phyloP scores from a whole-genome alignment of 2,113 vertebrate genomes.

The Xenopus tropicalis region DNA sequence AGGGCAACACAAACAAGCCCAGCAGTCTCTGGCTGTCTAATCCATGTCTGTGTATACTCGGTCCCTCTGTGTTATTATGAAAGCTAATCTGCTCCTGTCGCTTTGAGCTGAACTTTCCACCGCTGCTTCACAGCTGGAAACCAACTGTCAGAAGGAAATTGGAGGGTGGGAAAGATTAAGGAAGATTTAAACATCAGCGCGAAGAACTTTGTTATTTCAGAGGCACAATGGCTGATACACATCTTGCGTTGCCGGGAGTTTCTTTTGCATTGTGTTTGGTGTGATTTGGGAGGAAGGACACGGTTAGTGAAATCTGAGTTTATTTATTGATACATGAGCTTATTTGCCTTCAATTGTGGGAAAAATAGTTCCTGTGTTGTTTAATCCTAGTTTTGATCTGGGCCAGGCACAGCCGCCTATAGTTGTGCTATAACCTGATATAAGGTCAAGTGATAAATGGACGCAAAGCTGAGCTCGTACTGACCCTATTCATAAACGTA shows the following conservation, averaged over 20 bases:
- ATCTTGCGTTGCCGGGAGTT: conserved; percentile 40
- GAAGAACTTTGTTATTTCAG: conserved; percentile 58
- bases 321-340: too few relatives aligned
- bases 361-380: too few relatives aligned
- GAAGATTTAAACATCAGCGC: conserved; percentile 58
- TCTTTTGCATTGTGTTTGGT: conserved; percentile 4
- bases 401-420: too few relatives aligned
- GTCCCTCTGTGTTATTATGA: conserved; percentile 43
- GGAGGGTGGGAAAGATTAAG: conserved; percentile 62
- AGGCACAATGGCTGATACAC: conserved; percentile 48
- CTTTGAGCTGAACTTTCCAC: conserved; percentile 55
- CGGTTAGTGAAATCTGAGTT: too few relatives aligned
- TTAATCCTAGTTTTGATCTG: too few relatives aligned
- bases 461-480: too few relatives aligned
- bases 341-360: too few relatives aligned
- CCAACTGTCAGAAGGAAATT: conserved; percentile 60
- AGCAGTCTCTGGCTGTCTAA: conserved; percentile 11
- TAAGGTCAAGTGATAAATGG: too few relatives aligned
- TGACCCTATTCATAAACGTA: too few relatives aligned
- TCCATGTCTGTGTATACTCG: conserved; percentile 44
- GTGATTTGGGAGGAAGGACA: too few relatives aligned
- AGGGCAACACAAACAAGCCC: conserved; percentile 28
- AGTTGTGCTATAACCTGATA: too few relatives aligned
- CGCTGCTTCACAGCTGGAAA: conserved; percentile 51
- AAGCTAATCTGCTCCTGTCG: conserved; percentile 55